A percentile compares a stretch with the other conserved stretches of the same genome.
Conservation (phyloP, 2,888 invertebrate species). For the Dermolepida albohirtum region DNA sequence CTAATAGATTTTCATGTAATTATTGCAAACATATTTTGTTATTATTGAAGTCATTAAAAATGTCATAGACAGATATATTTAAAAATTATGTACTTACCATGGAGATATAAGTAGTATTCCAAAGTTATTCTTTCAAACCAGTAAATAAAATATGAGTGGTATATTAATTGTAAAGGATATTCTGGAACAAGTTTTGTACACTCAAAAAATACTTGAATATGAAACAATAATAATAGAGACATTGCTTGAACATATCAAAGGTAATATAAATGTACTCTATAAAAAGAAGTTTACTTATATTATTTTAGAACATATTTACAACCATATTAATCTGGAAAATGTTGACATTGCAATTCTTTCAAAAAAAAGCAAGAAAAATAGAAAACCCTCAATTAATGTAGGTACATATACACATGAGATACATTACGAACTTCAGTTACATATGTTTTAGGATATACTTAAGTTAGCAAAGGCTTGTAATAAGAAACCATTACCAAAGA, state of each 20-base stretch:
- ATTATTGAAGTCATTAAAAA: too few relatives aligned
- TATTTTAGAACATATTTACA: conserved; percentile 30
- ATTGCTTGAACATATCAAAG: conserved; percentile 7
- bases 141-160: conserved; percentile 3
- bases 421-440: neutral
- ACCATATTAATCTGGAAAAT: conserved; percentile 9
- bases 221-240: conserved; percentile 31
- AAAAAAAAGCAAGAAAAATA: conserved; percentile 3
- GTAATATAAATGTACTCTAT: conserved; percentile 27
- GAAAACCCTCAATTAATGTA: conserved; percentile 1
- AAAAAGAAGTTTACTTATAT: neutral
- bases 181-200: conserved; percentile 16
- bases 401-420: neutral
- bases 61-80: too few relatives aligned
- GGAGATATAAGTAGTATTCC: neutral
- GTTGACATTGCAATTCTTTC: neutral
- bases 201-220: conserved; percentile 14
- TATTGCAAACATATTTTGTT: too few relatives aligned
- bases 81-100: neutral
- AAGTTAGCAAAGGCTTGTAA: conserved; percentile 46
- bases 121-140: neutral
- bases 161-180: conserved; percentile 12
- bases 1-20: too few relatives aligned
- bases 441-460: conserved; percentile 43
- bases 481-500: conserved; percentile 34